Evolutionary conservation across 2,888 invertebrate genomes (phyloP).

Genomic region (Achlya flavicornis): DNA sequence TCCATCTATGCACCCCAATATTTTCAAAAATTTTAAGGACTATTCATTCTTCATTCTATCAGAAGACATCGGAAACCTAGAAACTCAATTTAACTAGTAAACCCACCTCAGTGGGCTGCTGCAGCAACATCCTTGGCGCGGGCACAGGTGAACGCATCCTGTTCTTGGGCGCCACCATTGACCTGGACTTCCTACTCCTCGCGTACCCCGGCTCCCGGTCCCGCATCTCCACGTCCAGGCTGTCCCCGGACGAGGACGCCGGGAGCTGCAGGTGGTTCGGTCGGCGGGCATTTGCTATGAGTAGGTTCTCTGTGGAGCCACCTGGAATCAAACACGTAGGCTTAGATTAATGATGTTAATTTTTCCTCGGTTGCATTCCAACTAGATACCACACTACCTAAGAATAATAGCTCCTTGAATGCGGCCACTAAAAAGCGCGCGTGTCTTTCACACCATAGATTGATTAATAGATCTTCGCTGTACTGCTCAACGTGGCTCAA

Average conservation of each 20-base stretch:
- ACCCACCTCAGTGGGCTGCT: slow-evolving; percentile 55
- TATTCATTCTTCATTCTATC: too few relatives aligned
- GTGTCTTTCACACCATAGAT: too few relatives aligned
- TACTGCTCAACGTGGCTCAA: too few relatives aligned
- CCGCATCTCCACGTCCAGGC: slow-evolving; percentile 72
- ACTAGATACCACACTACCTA: too few relatives aligned
- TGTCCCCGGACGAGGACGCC: slow-evolving; percentile 76
- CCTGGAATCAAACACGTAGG: slow-evolving; percentile 53
- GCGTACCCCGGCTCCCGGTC: slow-evolving; percentile 50
- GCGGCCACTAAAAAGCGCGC: too few relatives aligned
- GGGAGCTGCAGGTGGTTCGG: slow-evolving; percentile 69
- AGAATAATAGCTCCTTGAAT: too few relatives aligned
- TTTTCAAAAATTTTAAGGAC: too few relatives aligned
- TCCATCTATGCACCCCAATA: too few relatives aligned
- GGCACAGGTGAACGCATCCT: slow-evolving; percentile 67
- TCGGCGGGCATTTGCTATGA: slow-evolving; percentile 49
- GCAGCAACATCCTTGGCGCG: slow-evolving; percentile 58
- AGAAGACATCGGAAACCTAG: too few relatives aligned
- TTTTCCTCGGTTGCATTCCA: background rate
- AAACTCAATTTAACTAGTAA: background rate
- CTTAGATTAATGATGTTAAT: background rate
- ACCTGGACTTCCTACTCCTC: slow-evolving; percentile 68
- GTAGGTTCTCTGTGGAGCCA: slow-evolving; percentile 74
- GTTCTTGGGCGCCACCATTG: slow-evolving; percentile 70
- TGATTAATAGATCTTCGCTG: too few relatives aligned